Evolutionary conservation across 1,140 invertebrate genomes (phyloP), one percentile per base, ranked within the genome.

Genomic region (Lasioglossum albipes): DNA sequence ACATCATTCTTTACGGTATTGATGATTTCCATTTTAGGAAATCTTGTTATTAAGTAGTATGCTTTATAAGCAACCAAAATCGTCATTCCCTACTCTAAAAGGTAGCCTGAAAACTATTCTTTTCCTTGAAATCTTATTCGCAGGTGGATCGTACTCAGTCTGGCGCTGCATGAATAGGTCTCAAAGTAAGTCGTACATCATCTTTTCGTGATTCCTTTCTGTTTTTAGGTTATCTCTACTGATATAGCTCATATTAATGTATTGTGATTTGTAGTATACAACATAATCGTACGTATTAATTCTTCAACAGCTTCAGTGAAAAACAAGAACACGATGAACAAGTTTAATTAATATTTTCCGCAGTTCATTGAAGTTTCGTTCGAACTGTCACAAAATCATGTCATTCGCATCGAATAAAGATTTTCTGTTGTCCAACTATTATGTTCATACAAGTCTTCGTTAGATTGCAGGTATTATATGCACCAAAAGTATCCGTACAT

Each of bases 11-110:
- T 45, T 82, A 54, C 66, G 70, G 86, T 90, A 89, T 90, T 87
- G 80, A 91, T 91, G 89, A 93, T 93, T 91, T 91, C 92, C 93
- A 92, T 91, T 91, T 93, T 91, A 91, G 91, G 92, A 89, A 90
- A 92, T 92, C 87, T 45, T 76, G 77, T 81, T 73, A 61, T 65
- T 75, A 49, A 31, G 67, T 91, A 92, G 91, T 88, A 94, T 94
- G 93, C 85, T 93, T 82, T 36, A 71, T n/a, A 93, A 90, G 68
- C 66, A 31, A 16, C 88, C 90, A 20, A 89, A 88, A 62, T 18
- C 75, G 4, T 49, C 22, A 13, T 7, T 54, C 49, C 7, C 1
- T 13, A 0, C n/a, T 0, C 1, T 54, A 54, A 54, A 54, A n/a
- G 64, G 18, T 7, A 27, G 31, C 12, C 2, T 69, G 6, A 89